Base-by-base conservation (phyloP, 2,113 vertebrate genomes). In the Peromyscus californicus region DNA sequence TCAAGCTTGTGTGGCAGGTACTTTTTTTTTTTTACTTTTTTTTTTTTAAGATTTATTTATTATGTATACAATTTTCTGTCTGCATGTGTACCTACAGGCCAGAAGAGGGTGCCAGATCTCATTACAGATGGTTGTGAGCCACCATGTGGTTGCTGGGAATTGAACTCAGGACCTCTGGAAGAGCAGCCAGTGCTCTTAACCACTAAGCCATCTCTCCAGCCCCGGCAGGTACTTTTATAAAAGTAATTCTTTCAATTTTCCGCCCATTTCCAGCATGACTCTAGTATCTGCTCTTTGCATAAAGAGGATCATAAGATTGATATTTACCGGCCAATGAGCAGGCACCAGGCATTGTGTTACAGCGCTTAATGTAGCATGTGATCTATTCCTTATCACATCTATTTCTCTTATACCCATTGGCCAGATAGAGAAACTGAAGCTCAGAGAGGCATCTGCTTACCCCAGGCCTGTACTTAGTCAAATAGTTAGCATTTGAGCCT, bases 401-500 rank as follows among this genome's bases (percentile, higher is more conserved):
- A 26, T 65, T 65, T 17, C 29, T 45, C 75, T 78, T 75, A 24
- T 1, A 70, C 42, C 36, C 88, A 74, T n/a, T 69, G 45, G 70
- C 36, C 17, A 61, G 36, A 39, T 59, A n/a, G 70, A 59, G 48
- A 48, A 93, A 83, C 1, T 16, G 51, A 87, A 51, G 39, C 48
- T 87, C 31, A 83, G 80, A 86, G 19, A 42, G 33, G 65, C 10
- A 1, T 33, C 72, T 6, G 1, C 29, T 57, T 54, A 86, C 83
- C 54, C 39, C 29, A 78, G 36, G 79, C 79, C 36, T 33, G 24
- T 15, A 51, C 9, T n/a, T 42, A 24, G 1, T 24, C 84, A 45
- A 89, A 89, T n/a, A 90, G 89, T 84, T 39, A 51, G 67, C 29
- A 83, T 89, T 70, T 78, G 88, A 89, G 78, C 90, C 48, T 51